Base-by-base conservation (phyloP, 1,140 invertebrate species). In the Mylabris phalerata region DNA sequence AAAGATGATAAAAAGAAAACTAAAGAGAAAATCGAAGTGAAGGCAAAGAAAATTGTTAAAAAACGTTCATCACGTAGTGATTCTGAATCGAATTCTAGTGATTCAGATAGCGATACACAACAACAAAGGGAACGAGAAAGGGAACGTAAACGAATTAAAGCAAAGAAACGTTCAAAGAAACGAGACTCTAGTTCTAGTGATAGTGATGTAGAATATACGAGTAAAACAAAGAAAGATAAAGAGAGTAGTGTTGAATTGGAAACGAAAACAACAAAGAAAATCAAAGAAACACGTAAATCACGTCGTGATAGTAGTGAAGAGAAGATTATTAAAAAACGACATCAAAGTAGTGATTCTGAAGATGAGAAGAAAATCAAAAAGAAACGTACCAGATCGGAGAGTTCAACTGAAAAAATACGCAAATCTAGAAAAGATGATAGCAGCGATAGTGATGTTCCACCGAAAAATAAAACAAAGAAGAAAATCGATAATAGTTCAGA, bases 351-450 rank as follows among this genome's bases (percentile, higher is more conserved):
- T 75, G 65, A 75, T 67, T 64, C 69, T 64, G 48, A 75, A 64
- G 60, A 76, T 72, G 78, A 71, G 61, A 65, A 67, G 50, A 61
- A 4, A 4, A 42, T 4, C 4, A 42, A 42, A 11, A 42, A 42
- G 41, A 42, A 42, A 65, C 50, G 58, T 19, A 44, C 19, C 4
- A 46, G 63, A 9, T 62, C 67, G 7, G 48, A 46, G 0, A 63
- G 68, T 67, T 46, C 69, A 58, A 71, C 79, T 39, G 77, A 79
- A 62, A 56, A 71, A 72, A 25, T 65, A 19, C 78, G 77, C 63
- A 77, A 77, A 66, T 71, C 75, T 44, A 73, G 76, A 45, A 82
- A 80, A 67, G 81, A 83, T 2, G 78, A 80, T n/a, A 78, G 78
- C 0, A 78, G 78, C 25, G 79, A 80, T 48, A 67, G 73, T 27